Base-by-base conservation (phyloP, 2,113 vertebrate genomes). In the Glaucomys volans region DNA sequence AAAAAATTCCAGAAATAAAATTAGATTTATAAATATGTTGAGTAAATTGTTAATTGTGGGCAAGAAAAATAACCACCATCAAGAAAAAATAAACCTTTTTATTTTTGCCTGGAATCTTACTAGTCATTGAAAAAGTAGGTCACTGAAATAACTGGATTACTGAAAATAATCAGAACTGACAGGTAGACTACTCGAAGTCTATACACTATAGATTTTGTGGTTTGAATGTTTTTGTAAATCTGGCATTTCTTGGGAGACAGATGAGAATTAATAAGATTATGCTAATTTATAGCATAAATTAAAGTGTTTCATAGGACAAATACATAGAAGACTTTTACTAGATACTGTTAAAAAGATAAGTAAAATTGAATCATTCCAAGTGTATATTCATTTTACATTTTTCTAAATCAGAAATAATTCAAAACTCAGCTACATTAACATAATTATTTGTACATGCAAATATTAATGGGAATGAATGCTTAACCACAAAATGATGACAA, bases 101-200 rank as follows among this genome's bases (percentile, higher is more conserved):
- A 95, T 98, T 97, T 95, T 97, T 98, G 97, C 94, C 96, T 98
- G 81, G 85, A 98, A 97, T 97, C 67, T 76, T 96, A 94, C 82
- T 96, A 93, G 96, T 98, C 93, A 92, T 7, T 40, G 97, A 75
- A 97, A 98, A 99, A 98, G 97, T 99, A 98, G 98, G 98, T 98
- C 98, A 98, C 91, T 64, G 98, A 98, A 98, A 97, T 97, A 98
- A 98, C 98, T 97, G 94, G 83, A 98, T 97, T 97, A 98, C 90
- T 98, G 98, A 98, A 98, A 98, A 97, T 98, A 98, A 99, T 98
- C 95, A 30, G 97, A 97, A 74, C 96, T 98, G 98, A 98, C 98
- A 98, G 97, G 96, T 96, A 90, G 97, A 97, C 97, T 97, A 91
- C 97, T 92, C 95, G 97, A 95, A 90, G 97, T 96, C 98, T 95